These are phyloP conservation scores for Umimayanthus kanabou DNA, from an alignment of 92 coral and sea anemone genomes.

Conservation along the genomic window DNA sequence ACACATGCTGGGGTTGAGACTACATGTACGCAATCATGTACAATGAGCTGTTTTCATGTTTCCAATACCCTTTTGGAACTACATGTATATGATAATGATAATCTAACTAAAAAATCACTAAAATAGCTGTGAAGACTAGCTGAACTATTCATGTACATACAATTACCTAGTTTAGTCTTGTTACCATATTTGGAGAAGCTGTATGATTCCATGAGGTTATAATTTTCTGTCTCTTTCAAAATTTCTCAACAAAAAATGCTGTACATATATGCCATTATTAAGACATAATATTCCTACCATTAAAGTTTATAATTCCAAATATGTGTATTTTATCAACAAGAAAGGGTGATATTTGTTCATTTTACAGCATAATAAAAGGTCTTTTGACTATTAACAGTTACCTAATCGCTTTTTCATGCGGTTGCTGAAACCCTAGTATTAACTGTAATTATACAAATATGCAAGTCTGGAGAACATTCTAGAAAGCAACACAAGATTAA, in stretches of 20 bases:
- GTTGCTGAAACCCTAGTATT: background rate
- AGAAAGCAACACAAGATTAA: background rate
- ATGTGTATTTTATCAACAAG: background rate
- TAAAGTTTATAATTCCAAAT: background rate
- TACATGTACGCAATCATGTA: background rate
- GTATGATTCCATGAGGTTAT: background rate
- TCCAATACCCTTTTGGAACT: background rate
- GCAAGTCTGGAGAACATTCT: slow-evolving; percentile 28
- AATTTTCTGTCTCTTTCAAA: background rate
- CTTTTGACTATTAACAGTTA: background rate
- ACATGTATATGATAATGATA: background rate
- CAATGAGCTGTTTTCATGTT: background rate
- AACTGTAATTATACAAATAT: background rate
- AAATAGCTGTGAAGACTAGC: background rate
- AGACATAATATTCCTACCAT: background rate
- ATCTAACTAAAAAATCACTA: background rate
- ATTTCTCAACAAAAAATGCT: background rate
- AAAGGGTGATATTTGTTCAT: background rate
- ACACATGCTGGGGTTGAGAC: background rate
- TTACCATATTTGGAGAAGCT: slow-evolving; percentile 33
- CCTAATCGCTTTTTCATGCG: background rate
- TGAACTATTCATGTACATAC: background rate
- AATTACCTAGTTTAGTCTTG: background rate
- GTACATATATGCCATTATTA: background rate
- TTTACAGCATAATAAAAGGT: background rate